These are phyloP conservation scores for Gymnoscopelus braueri DNA, from an alignment of 2,797 vertebrate genomes.

Conservation along the genomic window DNA sequence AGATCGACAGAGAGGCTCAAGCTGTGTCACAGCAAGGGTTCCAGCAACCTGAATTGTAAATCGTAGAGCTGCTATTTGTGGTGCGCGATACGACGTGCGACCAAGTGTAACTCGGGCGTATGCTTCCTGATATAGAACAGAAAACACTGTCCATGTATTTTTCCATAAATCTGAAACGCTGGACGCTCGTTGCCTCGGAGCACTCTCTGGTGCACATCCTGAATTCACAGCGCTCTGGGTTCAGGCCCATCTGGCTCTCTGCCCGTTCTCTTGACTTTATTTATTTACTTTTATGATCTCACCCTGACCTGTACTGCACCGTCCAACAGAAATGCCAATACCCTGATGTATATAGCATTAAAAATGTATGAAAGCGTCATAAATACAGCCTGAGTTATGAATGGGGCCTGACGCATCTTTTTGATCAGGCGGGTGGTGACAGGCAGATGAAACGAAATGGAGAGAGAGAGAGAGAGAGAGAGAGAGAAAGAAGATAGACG, in stretches of 20 bases:
- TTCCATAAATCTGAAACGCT: no score
- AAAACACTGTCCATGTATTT: no score
- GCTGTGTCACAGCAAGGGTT: no score
- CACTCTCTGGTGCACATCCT: no score
- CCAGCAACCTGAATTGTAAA: no score
- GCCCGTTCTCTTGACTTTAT: background rate
- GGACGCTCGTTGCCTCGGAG: no score
- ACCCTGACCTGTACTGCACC: background rate
- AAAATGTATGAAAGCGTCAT: slow-evolving; percentile 32
- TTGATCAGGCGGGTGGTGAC: slow-evolving; percentile 41
- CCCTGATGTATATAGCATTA: slow-evolving; percentile 4
- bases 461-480: slow-evolving; percentile 35
- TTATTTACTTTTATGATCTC: slow-evolving; percentile 9
- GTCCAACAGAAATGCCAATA: slow-evolving; percentile 1
- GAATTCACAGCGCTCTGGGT: background rate
- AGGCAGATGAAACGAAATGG: slow-evolving; percentile 14
- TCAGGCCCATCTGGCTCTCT: background rate
- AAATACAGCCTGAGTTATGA: slow-evolving; percentile 37
- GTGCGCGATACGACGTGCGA: no score
- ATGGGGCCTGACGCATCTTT: slow-evolving; percentile 39
- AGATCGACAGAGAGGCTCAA: no score
- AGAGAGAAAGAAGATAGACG: background rate
- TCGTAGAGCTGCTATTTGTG: no score
- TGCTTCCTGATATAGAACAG: no score
- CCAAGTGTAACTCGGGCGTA: no score